Conservation (phyloP, 2,888 invertebrate genomes). For the Chorisops tibialis region DNA sequence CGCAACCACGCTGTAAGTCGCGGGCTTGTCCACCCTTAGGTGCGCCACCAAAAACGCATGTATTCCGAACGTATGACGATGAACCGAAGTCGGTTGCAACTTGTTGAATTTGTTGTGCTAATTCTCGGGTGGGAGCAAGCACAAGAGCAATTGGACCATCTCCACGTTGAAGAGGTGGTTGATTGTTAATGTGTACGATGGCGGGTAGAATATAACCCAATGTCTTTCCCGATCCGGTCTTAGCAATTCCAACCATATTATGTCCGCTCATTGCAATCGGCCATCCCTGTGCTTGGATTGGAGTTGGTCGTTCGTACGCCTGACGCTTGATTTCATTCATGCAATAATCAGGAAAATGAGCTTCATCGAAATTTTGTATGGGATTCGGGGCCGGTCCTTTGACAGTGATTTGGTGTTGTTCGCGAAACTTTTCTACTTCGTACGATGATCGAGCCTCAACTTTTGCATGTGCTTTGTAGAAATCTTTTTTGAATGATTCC, state of each 20-base stretch:
- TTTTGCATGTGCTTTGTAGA: slow-evolving; percentile 70
- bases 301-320: slow-evolving; percentile 73
- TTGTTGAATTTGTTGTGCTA: slow-evolving; percentile 78
- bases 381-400: slow-evolving; percentile 73
- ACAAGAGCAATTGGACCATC: slow-evolving; percentile 83
- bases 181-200: slow-evolving; percentile 82
- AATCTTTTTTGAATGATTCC: slow-evolving; percentile 76
- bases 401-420: slow-evolving; percentile 68
- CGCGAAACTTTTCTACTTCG: slow-evolving; percentile 68
- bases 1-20: slow-evolving; percentile 73
- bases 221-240: slow-evolving; percentile 78
- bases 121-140: slow-evolving; percentile 73
- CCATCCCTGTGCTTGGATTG: slow-evolving; percentile 84
- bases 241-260: slow-evolving; percentile 82
- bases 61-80: slow-evolving; percentile 71
- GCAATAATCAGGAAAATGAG: slow-evolving; percentile 73
- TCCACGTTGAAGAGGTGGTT: slow-evolving; percentile 68
- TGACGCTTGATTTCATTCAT: slow-evolving; percentile 61
- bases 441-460: slow-evolving; percentile 60
- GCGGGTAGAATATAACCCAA: slow-evolving; percentile 77
- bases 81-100: slow-evolving; percentile 80
- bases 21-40: slow-evolving; percentile 72
- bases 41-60: slow-evolving; percentile 92
- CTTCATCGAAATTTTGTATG: slow-evolving; percentile 75
- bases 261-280: slow-evolving; percentile 79